Percentiles rank a stretch among this genome's conserved stretches.
phyloP scores from a whole-genome alignment of 2,888 invertebrate species.

The Melitaea athalia region DNA sequence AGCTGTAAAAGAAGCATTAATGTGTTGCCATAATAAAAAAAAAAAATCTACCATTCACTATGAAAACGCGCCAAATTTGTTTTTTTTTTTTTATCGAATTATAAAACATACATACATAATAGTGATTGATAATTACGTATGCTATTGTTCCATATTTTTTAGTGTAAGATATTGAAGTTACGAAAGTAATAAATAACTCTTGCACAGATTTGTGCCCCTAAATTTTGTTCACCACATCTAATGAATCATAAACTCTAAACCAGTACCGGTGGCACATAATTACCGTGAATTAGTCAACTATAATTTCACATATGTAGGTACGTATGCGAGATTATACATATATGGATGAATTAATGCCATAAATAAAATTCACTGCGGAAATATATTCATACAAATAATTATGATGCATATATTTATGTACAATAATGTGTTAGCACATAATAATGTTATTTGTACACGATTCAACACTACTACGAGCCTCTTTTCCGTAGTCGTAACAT shows the following conservation, averaged over 20 bases:
- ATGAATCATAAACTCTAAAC: too few species aligned
- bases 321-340: not conserved
- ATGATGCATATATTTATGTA: not conserved
- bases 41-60: too few species aligned
- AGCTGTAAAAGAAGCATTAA: too few species aligned
- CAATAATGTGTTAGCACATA: not conserved
- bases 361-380: not conserved
- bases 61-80: too few species aligned
- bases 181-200: too few species aligned
- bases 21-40: too few species aligned
- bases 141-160: not conserved
- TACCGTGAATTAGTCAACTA: too few species aligned
- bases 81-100: not conserved
- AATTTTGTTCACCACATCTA: too few species aligned
- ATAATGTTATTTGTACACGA: conserved; percentile 4
- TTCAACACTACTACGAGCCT: conserved; percentile 3
- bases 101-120: too few species aligned
- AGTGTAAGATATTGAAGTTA: too few species aligned
- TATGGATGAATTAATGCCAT: not conserved
- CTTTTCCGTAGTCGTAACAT: conserved; percentile 12
- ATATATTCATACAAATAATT: not conserved
- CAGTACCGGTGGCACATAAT: too few species aligned
- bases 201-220: too few species aligned
- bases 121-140: not conserved
- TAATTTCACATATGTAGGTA: not conserved